phyloP scores from a whole-genome alignment of 2,113 vertebrate species.

The Calonectris borealis region DNA sequence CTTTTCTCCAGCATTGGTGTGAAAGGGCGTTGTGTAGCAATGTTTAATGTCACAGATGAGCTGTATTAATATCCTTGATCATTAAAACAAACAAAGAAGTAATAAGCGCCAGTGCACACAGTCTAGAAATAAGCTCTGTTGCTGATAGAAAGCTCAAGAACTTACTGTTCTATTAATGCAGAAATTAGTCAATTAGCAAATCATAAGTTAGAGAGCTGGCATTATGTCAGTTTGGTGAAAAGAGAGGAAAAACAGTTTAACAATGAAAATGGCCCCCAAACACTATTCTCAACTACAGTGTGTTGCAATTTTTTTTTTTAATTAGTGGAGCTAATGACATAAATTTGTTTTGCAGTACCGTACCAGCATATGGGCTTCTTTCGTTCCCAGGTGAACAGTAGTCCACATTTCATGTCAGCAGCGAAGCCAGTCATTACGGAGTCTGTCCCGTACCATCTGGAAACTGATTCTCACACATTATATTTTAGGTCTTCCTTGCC shows the following conservation, averaged over 20 bases:
- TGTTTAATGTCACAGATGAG: not conserved
- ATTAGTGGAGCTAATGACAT: slow-evolving; percentile 65
- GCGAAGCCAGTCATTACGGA: slow-evolving; percentile 68
- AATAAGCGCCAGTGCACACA: not conserved
- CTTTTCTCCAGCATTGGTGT: not conserved
- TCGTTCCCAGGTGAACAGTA: slow-evolving; percentile 70
- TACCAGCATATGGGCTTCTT: slow-evolving; percentile 61
- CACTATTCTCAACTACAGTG: not conserved
- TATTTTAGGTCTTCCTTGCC: slow-evolving; percentile 91
- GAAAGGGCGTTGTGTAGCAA: not conserved
- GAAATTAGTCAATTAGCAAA: slow-evolving; percentile 19
- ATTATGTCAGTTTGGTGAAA: not conserved
- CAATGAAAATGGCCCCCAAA: slow-evolving; percentile 26
- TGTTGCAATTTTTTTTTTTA: slow-evolving; percentile 3
- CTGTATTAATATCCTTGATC: not conserved
- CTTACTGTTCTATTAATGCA: not conserved
- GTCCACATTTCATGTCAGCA: slow-evolving; percentile 59
- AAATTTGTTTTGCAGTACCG: slow-evolving; percentile 60
- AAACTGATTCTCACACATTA: slow-evolving; percentile 71
- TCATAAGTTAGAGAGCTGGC: not conserved
- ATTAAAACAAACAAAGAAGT: not conserved
- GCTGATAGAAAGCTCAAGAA: not conserved
- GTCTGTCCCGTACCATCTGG: slow-evolving; percentile 71
- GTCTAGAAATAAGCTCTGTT: not conserved
- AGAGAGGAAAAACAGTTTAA: not conserved